Base-by-base conservation (phyloP, 2,888 invertebrate species). In the Mythimna pallens region DNA sequence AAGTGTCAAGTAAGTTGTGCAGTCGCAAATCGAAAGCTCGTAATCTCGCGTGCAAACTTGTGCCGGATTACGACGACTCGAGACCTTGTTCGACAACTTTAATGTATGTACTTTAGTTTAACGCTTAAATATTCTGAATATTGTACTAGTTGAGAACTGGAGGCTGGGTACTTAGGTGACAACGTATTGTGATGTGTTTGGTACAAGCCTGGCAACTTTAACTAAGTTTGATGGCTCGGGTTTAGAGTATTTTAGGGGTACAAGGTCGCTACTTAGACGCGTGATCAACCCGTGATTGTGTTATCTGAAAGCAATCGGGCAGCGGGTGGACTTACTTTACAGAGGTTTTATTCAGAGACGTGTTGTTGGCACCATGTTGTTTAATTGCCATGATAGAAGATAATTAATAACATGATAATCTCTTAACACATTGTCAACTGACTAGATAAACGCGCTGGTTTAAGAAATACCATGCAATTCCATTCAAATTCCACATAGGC, bases 71-170 rank as follows among this genome's bases (percentile, higher is more conserved):
- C 79, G 67, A 77, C 65, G 69, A 76, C 79, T 83, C 70, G 59
- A 71, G 61, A 58, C 55, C 73, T 77, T 82, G 85, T 79, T 85
- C 79, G 52, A 70, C 73, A 79, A 82, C 76, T 79, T 82, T 75
- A 76, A 82, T 82, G 69, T 80, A 52, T 77, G 71, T 81, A 65
- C 78, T 77, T 81, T 59, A 65, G 73, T 77, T 68, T 64, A 65
- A 73, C 70, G 79, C 70, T 81, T 81, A 82, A 82, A 82, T 82
- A 81, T 82, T 78, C 82, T 65, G 81, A 81, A 81, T 81, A 81
- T 78, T 79, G 81, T 82, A 72, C 70, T 68, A 74, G 79, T 81
- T 81, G 62, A 52, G 36, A 68, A 78, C 43, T 81, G 25, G 9
- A 52, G 65, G 65, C 36, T 63, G 58, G 63, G 61, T 73, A 69